These are phyloP conservation scores for Apolygus lucorum DNA, from an alignment of 1,140 invertebrate species.

Conservation along the genomic window DNA sequence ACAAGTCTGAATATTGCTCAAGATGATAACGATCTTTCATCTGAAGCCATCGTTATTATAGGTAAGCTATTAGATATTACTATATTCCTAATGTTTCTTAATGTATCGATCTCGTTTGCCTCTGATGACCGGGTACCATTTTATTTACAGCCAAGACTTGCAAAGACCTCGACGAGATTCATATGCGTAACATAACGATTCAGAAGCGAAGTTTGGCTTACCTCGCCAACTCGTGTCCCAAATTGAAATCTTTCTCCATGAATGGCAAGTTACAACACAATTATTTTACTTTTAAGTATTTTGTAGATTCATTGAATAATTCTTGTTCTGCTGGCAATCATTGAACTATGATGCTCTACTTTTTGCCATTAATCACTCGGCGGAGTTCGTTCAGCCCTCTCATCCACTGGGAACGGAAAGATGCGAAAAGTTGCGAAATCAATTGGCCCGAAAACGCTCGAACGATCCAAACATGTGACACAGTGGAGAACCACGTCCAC, in stretches of 20 bases:
- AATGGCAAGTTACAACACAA: neutral
- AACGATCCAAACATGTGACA: no score
- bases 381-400: no score
- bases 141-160: neutral
- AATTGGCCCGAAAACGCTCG: no score
- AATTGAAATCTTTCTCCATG: neutral
- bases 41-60: neutral
- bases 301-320: neutral
- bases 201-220: neutral
- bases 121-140: no score
- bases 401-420: no score
- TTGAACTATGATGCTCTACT: no score
- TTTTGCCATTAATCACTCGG: no score
- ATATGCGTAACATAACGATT: slow-evolving; percentile 2
- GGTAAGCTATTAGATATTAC: neutral
- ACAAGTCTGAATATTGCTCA: neutral
- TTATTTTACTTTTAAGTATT: no score
- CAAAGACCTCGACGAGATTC: neutral
- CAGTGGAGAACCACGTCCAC: no score
- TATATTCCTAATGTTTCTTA: neutral
- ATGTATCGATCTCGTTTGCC: no score
- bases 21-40: neutral
- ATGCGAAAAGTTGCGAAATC: no score
- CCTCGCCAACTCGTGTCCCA: neutral
- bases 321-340: neutral